phyloP scores from a whole-genome alignment of 1,140 invertebrate species.

The Tetraneura akinire region DNA sequence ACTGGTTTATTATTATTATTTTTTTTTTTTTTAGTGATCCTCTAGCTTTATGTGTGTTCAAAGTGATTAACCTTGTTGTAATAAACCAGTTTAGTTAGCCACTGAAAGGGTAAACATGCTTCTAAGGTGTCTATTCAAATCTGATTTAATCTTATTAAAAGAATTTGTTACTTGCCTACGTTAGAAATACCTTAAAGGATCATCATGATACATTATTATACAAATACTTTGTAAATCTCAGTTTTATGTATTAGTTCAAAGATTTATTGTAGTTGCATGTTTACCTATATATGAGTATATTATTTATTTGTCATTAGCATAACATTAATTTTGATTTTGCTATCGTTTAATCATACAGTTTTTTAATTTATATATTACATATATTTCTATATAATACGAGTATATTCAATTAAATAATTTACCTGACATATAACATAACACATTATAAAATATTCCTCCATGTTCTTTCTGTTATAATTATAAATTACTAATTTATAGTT shows the following conservation, averaged over 20 bases:
- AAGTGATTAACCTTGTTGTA: conserved; percentile 42
- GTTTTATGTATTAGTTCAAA: neutral
- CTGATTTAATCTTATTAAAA: conserved; percentile 31
- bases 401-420: too few relatives aligned
- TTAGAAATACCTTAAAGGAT: conserved; percentile 7
- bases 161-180: neutral
- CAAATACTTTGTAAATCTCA: too few relatives aligned
- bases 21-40: conserved; percentile 9
- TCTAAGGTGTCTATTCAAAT: conserved; percentile 28
- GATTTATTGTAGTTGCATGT: neutral
- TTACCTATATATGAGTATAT: too few relatives aligned
- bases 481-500: neutral
- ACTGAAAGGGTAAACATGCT: conserved; percentile 23
- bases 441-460: neutral
- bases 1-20: conserved; percentile 29
- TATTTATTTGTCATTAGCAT: too few relatives aligned
- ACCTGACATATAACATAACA: neutral
- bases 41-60: conserved; percentile 18
- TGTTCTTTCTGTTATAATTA: neutral
- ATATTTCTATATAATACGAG: too few relatives aligned
- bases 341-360: too few relatives aligned
- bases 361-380: too few relatives aligned
- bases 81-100: conserved; percentile 39
- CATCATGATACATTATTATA: neutral
- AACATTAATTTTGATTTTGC: too few relatives aligned